These are phyloP conservation scores for Pardosa pseudoannulata DNA, from an alignment of 2,888 invertebrate species.

Conservation along the genomic window DNA sequence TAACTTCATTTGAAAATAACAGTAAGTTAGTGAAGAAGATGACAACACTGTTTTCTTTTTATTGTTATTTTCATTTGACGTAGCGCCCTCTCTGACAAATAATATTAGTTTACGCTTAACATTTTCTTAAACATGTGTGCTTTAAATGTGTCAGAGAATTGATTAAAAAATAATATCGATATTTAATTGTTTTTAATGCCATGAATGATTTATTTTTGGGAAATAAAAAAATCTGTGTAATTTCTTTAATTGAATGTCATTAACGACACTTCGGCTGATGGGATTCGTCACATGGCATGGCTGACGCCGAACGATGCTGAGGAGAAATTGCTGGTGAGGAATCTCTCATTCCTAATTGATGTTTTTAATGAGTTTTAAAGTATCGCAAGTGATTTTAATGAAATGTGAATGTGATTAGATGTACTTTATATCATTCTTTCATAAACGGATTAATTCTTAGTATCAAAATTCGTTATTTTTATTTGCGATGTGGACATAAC, in stretches of 20 bases:
- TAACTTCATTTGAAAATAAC: too few species aligned
- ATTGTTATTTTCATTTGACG: too few species aligned
- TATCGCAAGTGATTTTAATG: neutral
- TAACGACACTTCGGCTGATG: neutral
- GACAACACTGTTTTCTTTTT: too few species aligned
- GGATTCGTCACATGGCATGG: slow-evolving; percentile 52
- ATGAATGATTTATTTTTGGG: too few species aligned
- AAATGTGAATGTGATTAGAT: neutral
- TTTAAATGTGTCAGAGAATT: too few species aligned
- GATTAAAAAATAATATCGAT: too few species aligned
- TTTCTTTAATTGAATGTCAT: neutral
- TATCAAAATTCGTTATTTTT: neutral
- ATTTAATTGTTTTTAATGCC: too few species aligned
- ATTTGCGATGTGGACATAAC: neutral
- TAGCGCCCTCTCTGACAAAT: too few species aligned
- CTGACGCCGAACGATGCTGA: slow-evolving; percentile 45
- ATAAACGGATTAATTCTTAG: neutral
- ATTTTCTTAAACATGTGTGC: too few species aligned
- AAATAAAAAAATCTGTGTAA: neutral
- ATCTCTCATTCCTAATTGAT: neutral
- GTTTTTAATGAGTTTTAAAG: too few species aligned
- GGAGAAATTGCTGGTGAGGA: slow-evolving; percentile 15
- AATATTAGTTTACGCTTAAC: too few species aligned
- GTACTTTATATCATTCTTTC: neutral
- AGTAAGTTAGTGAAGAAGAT: too few species aligned